Evolutionary conservation across 2,797 vertebrate genomes (phyloP), one percentile per base, ranked within the genome.

Genomic region (Aulostomus chinensis): DNA sequence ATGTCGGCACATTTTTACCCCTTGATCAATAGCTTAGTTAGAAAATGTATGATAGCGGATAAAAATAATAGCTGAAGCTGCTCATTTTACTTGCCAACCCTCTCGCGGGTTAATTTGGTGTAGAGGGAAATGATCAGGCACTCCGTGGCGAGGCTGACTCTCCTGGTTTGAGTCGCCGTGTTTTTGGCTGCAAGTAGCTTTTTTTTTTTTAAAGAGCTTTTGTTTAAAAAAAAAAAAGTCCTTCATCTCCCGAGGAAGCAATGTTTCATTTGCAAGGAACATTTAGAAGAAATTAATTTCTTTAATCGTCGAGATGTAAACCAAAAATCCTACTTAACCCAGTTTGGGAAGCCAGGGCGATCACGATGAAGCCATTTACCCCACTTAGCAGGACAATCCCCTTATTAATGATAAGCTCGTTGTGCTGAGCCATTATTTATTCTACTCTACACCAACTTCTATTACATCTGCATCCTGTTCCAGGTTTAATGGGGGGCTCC

Each of bases 361-460:
- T 72, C 17, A 41, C 43, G 3, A 4, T 32, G 45, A 46, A 49
- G 52, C 41, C 22, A 47, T 69, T 72, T 54, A 32, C 12, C 30
- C 49, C 68, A 75, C 55, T 69, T 62, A 61, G 46, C 37, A 55
- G 37, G 51, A 57, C 37, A 32, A 61, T 39, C 50, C 24, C 12
- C 18, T n/a, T 20, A 58, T 63, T 35, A 47, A 55, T 50, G 30
- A 57, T 41, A 7, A 38, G 25, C 7, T 4, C 30, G 30, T 40
- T 1, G 16, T 9, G 30, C 22, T 1, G 22, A n/a, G 20, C 54
- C 17, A n/a, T 49, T 54, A 60, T 59, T 64, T 58, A 61, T 70
- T 53, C 24, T 28, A n/a, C n/a, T n/a, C n/a, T n/a, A n/a, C n/a
- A n/a, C n/a, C n/a, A n/a, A n/a, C n/a, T n/a, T n/a, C n/a, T n/a